Percentiles rank a stretch among this genome's conserved stretches.
phyloP scores from a whole-genome alignment of 2,888 invertebrate species.

The Spodoptera picta region DNA sequence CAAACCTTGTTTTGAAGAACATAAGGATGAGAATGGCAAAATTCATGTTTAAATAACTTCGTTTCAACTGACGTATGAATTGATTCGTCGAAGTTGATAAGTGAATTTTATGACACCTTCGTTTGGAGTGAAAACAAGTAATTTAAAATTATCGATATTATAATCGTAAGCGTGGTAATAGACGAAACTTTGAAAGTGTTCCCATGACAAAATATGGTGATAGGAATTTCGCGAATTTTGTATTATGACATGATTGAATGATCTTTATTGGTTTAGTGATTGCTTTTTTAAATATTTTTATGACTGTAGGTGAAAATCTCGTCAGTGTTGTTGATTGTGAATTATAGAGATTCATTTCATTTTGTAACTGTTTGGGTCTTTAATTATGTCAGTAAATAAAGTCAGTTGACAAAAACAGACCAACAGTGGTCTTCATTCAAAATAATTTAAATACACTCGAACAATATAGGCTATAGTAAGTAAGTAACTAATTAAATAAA shows the following conservation, averaged over 20 bases:
- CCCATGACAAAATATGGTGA: slow-evolving; percentile 50
- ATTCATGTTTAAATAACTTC: slow-evolving; percentile 1
- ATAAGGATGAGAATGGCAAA: slow-evolving; percentile 38
- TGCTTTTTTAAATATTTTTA: neutral
- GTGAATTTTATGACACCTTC: slow-evolving; percentile 53
- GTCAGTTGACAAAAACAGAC: no score
- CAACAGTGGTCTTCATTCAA: no score
- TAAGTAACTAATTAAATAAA: no score
- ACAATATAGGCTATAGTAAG: no score
- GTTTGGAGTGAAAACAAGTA: slow-evolving; percentile 53
- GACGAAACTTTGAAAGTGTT: slow-evolving; percentile 48
- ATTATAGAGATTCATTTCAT: no score
- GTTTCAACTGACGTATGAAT: slow-evolving; percentile 62
- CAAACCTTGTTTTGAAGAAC: rapidly evolving
- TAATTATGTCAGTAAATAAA: no score
- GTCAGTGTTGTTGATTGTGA: neutral
- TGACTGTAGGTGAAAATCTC: neutral
- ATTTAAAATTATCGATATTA: slow-evolving; percentile 57
- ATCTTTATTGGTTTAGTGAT: slow-evolving; percentile 4
- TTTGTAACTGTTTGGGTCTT: no score
- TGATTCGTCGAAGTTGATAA: slow-evolving; percentile 66
- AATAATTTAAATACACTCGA: no score
- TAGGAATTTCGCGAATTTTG: slow-evolving; percentile 30
- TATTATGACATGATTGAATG: neutral
- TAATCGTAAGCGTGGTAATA: slow-evolving; percentile 48